Conservation (phyloP, 92 coral and sea anemone genomes). For the Epizoanthus rinbou region DNA sequence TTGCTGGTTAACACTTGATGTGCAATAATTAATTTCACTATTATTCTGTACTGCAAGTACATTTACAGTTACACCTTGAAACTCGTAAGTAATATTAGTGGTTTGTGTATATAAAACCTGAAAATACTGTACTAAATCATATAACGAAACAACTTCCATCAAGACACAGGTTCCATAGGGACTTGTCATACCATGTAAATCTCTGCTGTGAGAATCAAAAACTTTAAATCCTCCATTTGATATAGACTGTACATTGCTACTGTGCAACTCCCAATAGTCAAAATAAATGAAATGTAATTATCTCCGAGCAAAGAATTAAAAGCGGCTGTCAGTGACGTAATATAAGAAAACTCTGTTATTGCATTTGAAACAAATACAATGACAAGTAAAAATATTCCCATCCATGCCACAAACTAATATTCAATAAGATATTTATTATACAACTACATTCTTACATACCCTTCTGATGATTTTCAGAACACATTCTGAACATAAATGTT, state of each 20-base stretch:
- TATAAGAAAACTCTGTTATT: conserved; percentile 33
- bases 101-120: conserved; percentile 18
- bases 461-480: too few species aligned
- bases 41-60: conserved; percentile 28
- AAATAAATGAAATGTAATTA: conserved; percentile 30
- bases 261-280: conserved; percentile 45
- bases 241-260: conserved; percentile 43
- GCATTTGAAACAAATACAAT: conserved; percentile 35
- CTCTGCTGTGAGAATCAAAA: conserved; percentile 47
- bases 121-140: conserved; percentile 35
- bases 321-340: conserved; percentile 24
- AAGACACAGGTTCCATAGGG: conserved; percentile 45
- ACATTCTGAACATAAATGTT: too few species aligned
- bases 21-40: not conserved
- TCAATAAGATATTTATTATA: too few species aligned
- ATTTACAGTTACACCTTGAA: conserved; percentile 36
- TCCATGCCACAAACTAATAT: too few species aligned
- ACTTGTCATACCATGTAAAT: conserved; percentile 42
- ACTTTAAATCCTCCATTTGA: conserved; percentile 45
- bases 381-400: too few species aligned
- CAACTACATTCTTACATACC: too few species aligned
- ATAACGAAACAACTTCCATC: conserved; percentile 42
- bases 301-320: conserved; percentile 26
- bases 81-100: conserved; percentile 12
- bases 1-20: conserved; percentile 15